Base-by-base conservation (phyloP, 2,113 vertebrate genomes). In the Pholis gunnellus region DNA sequence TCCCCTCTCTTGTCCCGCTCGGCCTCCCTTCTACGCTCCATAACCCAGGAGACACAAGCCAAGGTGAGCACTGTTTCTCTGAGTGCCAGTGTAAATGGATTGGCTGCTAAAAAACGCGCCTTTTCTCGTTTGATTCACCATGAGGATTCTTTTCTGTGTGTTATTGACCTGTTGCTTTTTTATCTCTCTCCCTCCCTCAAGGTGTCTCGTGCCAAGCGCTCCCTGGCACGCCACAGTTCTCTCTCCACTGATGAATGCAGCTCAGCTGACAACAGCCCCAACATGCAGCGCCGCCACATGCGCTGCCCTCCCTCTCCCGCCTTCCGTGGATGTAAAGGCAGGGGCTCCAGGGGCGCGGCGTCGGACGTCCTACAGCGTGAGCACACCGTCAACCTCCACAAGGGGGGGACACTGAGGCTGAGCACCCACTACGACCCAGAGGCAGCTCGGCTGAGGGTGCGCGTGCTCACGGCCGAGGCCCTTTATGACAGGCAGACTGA, bases 1-100 rank as follows among this genome's bases (percentile, higher is more conserved):
- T 99, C 98, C 0, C 98, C 98, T 0, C 94, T 99, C 81, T 94
- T 99, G 1, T 97, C 98, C 0, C 96, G 98, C 64, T 99, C 98
- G 0, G 96, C 97, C 14, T 99, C 98, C 0, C 94, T 99, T 38
- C 95, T 99, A 40, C 97, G 96, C 84, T 96, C 97, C 82, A 97
- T 99, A 42, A 97, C 96, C 44, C 96, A 97, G 69, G 97, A 99
- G 88, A 96, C 97, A 72, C 97, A 98, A 87, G 96, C 97, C 68
- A 99, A 98, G 92, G 96, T 93, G 75, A 82, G 81, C 14, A 48
- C 42, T n/a, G 14, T 36, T 46, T 70, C 36, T 60, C 1, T 3
- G 34, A 40, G 54, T 17, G 59, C 57, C 15, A 29, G 48, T 57
- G 54, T 20, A 5, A 31, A 36, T 15, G 2, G 18, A 36, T 46